A percentile compares a stretch with the other conserved stretches of the same genome.
phyloP scores from a whole-genome alignment of 2,113 vertebrate genomes.

The Neodon shergylaensis region DNA sequence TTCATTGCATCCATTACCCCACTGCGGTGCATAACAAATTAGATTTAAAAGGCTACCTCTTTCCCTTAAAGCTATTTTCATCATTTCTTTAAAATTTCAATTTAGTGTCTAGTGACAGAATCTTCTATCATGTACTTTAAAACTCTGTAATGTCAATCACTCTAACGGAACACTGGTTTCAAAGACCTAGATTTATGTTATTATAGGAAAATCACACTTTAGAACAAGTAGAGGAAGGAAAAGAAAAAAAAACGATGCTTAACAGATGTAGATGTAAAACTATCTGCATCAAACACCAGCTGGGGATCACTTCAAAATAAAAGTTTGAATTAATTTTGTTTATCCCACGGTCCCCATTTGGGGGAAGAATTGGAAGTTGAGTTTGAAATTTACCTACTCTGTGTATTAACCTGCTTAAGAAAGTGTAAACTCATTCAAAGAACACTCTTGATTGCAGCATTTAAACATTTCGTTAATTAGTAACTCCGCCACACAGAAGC shows the following conservation, averaged over 20 bases:
- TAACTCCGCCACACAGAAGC: conserved; percentile 45
- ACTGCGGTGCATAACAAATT: conserved; percentile 98
- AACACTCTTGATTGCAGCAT: neutral
- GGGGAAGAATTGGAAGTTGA: conserved; percentile 17
- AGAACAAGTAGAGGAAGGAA: conserved; percentile 78
- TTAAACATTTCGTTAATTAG: conserved; percentile 53
- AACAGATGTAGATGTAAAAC: conserved; percentile 58
- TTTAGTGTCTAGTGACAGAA: conserved; percentile 94
- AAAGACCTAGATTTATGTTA: conserved; percentile 93
- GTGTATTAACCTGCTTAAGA: conserved; percentile 7
- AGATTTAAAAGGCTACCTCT: conserved; percentile 97
- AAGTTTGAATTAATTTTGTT: conserved; percentile 71
- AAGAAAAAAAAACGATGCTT: neutral
- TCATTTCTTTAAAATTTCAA: conserved; percentile 96
- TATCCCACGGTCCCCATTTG: neutral
- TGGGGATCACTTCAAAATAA: conserved; percentile 64
- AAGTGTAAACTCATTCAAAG: neutral
- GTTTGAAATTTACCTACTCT: neutral
- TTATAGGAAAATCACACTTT: conserved; percentile 87
- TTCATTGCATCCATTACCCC: conserved; percentile 94
- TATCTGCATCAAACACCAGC: conserved; percentile 75
- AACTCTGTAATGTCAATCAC: conserved; percentile 94
- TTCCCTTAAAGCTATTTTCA: conserved; percentile 93
- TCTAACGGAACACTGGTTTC: conserved; percentile 91
- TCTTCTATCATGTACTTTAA: conserved; percentile 91